Evolutionary conservation across 2,888 invertebrate genomes (phyloP).

Genomic region (Coremacera marginata): DNA sequence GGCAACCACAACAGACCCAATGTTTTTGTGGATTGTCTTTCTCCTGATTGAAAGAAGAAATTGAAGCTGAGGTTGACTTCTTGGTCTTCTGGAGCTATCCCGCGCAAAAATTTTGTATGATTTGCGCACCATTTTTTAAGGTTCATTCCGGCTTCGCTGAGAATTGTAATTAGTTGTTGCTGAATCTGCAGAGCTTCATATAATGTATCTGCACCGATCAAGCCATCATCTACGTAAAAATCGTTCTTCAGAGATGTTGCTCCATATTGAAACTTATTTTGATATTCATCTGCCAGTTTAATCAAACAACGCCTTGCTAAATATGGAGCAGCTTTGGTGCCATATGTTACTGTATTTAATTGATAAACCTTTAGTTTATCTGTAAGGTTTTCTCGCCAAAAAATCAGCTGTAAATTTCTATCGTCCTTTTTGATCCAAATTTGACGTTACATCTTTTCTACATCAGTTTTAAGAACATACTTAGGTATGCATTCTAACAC

Average conservation of each 20-base stretch:
- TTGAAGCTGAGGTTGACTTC: slow-evolving; percentile 19
- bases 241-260: slow-evolving; percentile 3
- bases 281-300: neutral
- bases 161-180: slow-evolving; percentile 24
- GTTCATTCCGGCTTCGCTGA: slow-evolving; percentile 26
- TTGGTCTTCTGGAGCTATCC: neutral
- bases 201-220: too few species aligned
- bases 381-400: neutral
- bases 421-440: neutral
- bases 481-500: neutral
- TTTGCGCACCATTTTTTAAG: slow-evolving; percentile 32
- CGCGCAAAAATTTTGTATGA: slow-evolving; percentile 9
- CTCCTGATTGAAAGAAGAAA: neutral
- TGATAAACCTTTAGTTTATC: neutral
- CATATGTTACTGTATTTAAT: neutral
- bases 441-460: neutral
- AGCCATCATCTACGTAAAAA: slow-evolving; percentile 40
- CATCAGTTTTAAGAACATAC: neutral
- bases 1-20: slow-evolving; percentile 36
- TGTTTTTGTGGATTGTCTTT: neutral
- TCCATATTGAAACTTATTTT: neutral
- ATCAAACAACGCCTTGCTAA: slow-evolving; percentile 25
- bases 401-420: neutral
- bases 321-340: slow-evolving; percentile 7
- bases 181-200: slow-evolving; percentile 23